Evolutionary conservation across 2,888 invertebrate genomes (phyloP), one percentile per base, ranked within the genome.

Genomic region (Amaurobius ferox): DNA sequence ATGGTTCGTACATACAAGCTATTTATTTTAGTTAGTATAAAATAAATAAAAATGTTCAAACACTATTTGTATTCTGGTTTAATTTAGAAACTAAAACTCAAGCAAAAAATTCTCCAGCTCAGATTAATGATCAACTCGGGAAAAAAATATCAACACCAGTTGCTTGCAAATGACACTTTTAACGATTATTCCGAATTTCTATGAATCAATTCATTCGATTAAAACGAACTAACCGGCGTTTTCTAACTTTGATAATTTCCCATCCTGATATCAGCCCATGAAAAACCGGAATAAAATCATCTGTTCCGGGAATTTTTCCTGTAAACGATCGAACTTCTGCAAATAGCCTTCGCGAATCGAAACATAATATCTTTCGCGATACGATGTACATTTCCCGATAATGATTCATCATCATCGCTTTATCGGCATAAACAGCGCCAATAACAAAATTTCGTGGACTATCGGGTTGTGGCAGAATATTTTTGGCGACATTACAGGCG

Each of bases 381-480:
- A 66, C 71, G 77, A 72, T 77, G 44, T 71, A 71, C 61, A 55
- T 83, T 85, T 85, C 67, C 83, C 77, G 77, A 85, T 85, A 85
- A 85, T 85, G 83, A 85, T 85, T 77, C 77, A 78, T 85, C 83
- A 77, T 77, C 83, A 55, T 74, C 64, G 67, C 32, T 26, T 77
- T 85, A 85, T 85, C 83, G 83, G 68, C 61, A 39, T 70, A 71
- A 83, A 83, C 73, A 61, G 72, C 72, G 28, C 64, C 64, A 77
- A 85, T 64, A 71, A 76, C 70, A 35, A 74, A 76, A 71, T 64
- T 83, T 71, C 68, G 55, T 62, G 55, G 35, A 19, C 66, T 77
- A 77, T 78, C 71, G 72, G 77, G 77, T 85, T 85, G 77, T 85
- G 77, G 77, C 83, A 71, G 55, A 81, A 85, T 85, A 85, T 85